Percentiles rank a stretch among this genome's conserved stretches.
Evolutionary conservation across 92 coral and sea anemone genomes (phyloP).

Genomic region (Siderastrea radians): DNA sequence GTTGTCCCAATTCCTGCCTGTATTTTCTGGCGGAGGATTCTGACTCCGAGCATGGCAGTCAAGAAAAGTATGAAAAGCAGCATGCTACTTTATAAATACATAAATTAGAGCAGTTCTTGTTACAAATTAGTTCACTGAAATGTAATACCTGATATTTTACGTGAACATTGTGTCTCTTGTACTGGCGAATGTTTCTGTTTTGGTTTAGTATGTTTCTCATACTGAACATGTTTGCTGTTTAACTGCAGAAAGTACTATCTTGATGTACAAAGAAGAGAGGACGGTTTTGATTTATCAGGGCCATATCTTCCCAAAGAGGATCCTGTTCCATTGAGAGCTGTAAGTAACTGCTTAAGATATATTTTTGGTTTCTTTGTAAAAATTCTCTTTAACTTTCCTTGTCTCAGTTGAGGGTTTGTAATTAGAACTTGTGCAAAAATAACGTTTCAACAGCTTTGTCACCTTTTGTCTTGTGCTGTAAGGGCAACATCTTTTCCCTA

Average conservation of each 20-base stretch:
- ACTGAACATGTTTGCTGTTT: neutral
- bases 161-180: no score
- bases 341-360: conserved; percentile 39
- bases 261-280: conserved; percentile 95
- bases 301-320: conserved; percentile 90
- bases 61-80: conserved; percentile 56
- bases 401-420: no score
- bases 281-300: conserved; percentile 96
- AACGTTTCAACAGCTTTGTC: no score
- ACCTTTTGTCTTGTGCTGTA: no score
- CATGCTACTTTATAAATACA: neutral
- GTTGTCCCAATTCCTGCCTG: conserved; percentile 80
- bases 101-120: neutral
- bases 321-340: conserved; percentile 90
- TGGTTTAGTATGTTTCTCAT: no score
- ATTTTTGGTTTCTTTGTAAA: no score
- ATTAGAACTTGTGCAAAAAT: no score
- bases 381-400: no score
- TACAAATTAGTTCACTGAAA: neutral
- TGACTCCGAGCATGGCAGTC: conserved; percentile 66
- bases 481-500: no score
- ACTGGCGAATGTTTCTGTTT: no score
- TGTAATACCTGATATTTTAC: no score
- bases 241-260: conserved; percentile 88
- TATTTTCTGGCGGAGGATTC: conserved; percentile 80